These are phyloP conservation scores for Premnoplex brunnescens DNA, from an alignment of 2,797 vertebrate species.

Conservation along the genomic window DNA sequence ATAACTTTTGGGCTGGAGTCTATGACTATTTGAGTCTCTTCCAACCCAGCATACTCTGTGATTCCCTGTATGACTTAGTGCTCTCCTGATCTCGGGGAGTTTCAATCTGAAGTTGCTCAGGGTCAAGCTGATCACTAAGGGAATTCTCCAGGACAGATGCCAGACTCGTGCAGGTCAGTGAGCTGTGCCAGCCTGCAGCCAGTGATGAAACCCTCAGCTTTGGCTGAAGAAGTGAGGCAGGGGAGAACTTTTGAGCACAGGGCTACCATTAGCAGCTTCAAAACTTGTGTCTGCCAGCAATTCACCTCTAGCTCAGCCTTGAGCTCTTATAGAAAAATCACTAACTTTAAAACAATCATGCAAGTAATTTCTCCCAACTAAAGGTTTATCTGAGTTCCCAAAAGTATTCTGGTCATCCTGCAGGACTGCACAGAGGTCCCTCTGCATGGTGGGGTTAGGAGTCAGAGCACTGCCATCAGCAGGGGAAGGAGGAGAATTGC, in stretches of 20 bases:
- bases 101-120: not conserved
- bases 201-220: fast-evolving
- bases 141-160: not conserved
- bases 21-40: not conserved
- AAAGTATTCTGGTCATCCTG: fast-evolving
- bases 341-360: not conserved
- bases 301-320: too few relatives aligned
- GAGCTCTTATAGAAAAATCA: fast-evolving
- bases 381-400: not conserved
- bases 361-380: fast-evolving
- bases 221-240: fast-evolving
- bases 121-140: not conserved
- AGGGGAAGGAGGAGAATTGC: constrained; percentile 21
- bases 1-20: not conserved
- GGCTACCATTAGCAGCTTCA: not conserved
- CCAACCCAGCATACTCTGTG: not conserved
- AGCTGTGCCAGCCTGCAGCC: not conserved
- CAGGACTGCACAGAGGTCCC: not conserved
- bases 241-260: not conserved
- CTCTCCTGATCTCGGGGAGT: not conserved
- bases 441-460: fast-evolving
- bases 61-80: not conserved
- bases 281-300: not conserved
- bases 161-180: fast-evolving
- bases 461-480: constrained; percentile 39